Base-by-base conservation (phyloP, 2,113 vertebrate genomes). In the Piaya cayana region DNA sequence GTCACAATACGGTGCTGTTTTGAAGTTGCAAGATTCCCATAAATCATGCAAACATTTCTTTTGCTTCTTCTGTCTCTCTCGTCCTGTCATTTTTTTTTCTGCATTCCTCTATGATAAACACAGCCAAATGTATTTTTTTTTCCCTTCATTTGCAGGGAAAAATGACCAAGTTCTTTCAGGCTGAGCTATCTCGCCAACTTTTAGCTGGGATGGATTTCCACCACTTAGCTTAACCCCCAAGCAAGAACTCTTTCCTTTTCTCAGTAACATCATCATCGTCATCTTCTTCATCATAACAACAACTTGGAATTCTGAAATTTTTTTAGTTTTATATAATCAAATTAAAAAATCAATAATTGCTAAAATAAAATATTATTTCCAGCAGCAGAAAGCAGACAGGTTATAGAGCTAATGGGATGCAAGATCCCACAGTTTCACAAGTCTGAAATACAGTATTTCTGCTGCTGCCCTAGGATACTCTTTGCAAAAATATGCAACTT, bases 201-300 rank as follows among this genome's bases (percentile, higher is more conserved):
- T 88, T 78, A 71, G 72, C 80, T 89, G 93, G 82, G 88, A 82
- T 75, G 83, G 90, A 71, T 93, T 78, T 91, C 90, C 39, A 85
- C 16, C 71, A 83, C 76, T 80, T 84, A 65, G 18, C 65, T 92
- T 93, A 92, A 86, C 72, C 43, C 56, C 64, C 72, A 80, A 9
- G 79, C 22, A 83, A 86, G 43, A 93, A 71, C 52, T 30, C 45
- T 69, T 69, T 64, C 80, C n/a, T 82, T 84, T 82, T 32, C 30
- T 50, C 49, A 15, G 8, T 20, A 21, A 22, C 20, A 49, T 49
- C 11, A 49, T 23, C 11, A 23, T 49, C 7, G 11, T 23, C 20
- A 22, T 49, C 20, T 8, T 49, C 20, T 11, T 49, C 20, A 23
- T 23, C 22, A 45, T 17, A 45, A 45, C 43, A 18, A 45, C 43